Evolutionary conservation across 1,140 invertebrate genomes (phyloP), one percentile per base, ranked within the genome.

Genomic region (Micrasema longulum): DNA sequence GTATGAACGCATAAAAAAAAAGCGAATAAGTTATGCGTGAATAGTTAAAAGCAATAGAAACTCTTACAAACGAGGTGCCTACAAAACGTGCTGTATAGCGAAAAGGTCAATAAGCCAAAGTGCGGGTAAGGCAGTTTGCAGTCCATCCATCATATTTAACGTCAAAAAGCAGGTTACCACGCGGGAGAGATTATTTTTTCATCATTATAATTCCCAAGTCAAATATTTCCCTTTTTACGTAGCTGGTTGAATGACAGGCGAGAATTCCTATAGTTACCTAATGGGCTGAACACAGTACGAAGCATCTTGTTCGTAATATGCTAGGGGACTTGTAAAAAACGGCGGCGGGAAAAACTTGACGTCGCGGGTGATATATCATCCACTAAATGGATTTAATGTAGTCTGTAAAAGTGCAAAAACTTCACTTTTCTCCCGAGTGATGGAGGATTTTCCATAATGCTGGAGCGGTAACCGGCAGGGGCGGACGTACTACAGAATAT

Each of bases 371-470:
- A 76, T 76, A 70, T 73, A 76, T 76, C 74, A 76, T 76, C 74
- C 74, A 52, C 68, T 76, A 76, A 76, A 76, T 76, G 74, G 74
- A 76, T 76, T 76, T 76, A 76, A 76, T 76, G 74, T 76, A 76
- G 74, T 76, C 74, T 72, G 74, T 73, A 73, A 76, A 76, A 76
- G 71, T 76, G 74, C 74, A 72, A 76, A 76, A 76, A 72, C 70
- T 70, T 70, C 70, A 72, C 70, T 72, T 31, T 38, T 47, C 63
- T 53, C 26, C 38, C 18, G 55, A 20, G 68, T 63, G 52, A 36
- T 14, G 52, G 68, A 63, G 57, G 41, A 72, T 75, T 75, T 75
- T 75, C 74, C 74, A 75, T 75, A 75, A 72, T 72, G 62, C 45
- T 18, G 57, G 36, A 14, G 66, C 50, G 41, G 31, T 22, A 22